Base-by-base conservation (phyloP, 2,888 invertebrate species). In the Diloba caeruleocephala region DNA sequence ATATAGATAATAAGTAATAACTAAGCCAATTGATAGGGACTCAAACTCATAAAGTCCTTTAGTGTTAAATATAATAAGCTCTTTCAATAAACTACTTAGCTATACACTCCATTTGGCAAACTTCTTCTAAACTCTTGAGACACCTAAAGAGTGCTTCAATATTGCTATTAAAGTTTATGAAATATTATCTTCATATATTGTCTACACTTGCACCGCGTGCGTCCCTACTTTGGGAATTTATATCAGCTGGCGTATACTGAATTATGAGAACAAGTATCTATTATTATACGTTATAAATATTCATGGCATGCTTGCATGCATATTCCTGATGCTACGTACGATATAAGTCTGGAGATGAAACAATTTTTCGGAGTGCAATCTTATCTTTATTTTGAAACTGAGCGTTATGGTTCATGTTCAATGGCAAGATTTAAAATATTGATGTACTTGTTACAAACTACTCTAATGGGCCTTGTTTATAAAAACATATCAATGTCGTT, bases 181-280 rank as follows among this genome's bases (percentile, higher is more conserved):
- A 85, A 88, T 89, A 87, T 85, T 84, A 80, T 82, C 76, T 80
- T 73, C 84, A 79, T 87, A 88, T 81, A 86, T 87, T 84, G 87
- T 88, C 84, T 85, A 77, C 81, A 76, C 78, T 81, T 76, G 82
- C 76, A 77, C 75, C 79, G 65, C 67, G 71, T 70, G 71, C 72
- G 71, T 71, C 78, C 60, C 65, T 73, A 75, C 73, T 78, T 82
- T 65, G 45, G 50, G 61, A 76, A 82, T 82, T 82, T 84, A 83
- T 81, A 79, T 77, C 69, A 71, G 66, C 61, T 50, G 53, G 51
- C 55, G 55, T 69, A 69, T 78, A 73, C 72, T 67, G 68, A 76
- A 74, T 74, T 76, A 72, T 58, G 59, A 63, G 49, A 53, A 65
- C 71, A 71, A 68, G 60, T 70, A 71, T 71, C 58, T 73, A 54